phyloP scores from a whole-genome alignment of 2,888 invertebrate species.

The Drosophila ezoana region DNA sequence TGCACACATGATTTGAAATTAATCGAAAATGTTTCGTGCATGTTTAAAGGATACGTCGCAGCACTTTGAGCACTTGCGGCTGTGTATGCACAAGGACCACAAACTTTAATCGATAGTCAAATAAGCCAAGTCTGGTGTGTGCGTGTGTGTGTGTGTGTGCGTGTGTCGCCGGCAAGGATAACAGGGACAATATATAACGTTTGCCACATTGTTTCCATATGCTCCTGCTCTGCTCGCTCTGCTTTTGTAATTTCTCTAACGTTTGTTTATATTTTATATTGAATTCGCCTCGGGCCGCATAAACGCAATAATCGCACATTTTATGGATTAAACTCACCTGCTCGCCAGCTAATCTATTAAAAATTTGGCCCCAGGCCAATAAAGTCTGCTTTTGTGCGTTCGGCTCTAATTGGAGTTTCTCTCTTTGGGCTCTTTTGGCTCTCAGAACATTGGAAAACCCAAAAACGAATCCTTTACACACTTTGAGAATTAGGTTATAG shows the following conservation, averaged over 20 bases:
- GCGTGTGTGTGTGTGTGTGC: conserved; percentile 12
- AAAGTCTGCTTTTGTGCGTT: conserved; percentile 23
- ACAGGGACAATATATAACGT: conserved; percentile 24
- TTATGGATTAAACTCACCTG: conserved; percentile 82
- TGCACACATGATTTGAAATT: conserved; percentile 74
- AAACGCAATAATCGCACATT: conserved; percentile 82
- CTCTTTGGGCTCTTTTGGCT: background rate
- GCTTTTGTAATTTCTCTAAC: conserved; percentile 73
- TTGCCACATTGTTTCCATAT: conserved; percentile 24
- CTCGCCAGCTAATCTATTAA: conserved; percentile 71
- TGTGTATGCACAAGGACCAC: conserved; percentile 72
- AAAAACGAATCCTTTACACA: too few relatives aligned
- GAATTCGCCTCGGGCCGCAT: conserved; percentile 73
- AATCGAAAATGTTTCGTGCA: conserved; percentile 70
- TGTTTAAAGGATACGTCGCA: conserved; percentile 27
- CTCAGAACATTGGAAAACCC: too few relatives aligned
- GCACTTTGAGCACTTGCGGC: conserved; percentile 58
- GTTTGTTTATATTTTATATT: conserved; percentile 79
- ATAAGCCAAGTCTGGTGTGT: conserved; percentile 50
- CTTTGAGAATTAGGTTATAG: too few relatives aligned
- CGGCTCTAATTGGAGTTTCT: conserved; percentile 29
- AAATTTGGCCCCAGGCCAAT: conserved; percentile 29
- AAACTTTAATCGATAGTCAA: conserved; percentile 81
- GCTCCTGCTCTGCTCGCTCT: conserved; percentile 7
- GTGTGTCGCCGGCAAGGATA: conserved; percentile 31